Conservation (phyloP, 2,888 invertebrate genomes). For the Orchesella flavescens region DNA sequence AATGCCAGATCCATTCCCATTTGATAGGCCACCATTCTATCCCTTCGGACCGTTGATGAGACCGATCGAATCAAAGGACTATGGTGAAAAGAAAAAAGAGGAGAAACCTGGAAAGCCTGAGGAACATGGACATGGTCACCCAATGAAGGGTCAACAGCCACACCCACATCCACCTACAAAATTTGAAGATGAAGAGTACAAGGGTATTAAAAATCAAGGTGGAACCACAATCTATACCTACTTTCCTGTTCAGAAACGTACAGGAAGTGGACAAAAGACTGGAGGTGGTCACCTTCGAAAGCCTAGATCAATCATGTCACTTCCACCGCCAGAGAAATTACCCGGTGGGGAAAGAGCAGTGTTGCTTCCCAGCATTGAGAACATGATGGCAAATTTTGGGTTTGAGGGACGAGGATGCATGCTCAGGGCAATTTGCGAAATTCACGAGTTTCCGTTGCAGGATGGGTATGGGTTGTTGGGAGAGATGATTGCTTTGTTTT, state of each 20-base stretch:
- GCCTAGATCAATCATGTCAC: slow-evolving; percentile 62
- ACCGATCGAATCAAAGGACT: slow-evolving; percentile 48
- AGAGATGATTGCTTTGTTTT: slow-evolving; percentile 69
- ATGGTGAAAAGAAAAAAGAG: slow-evolving; percentile 12
- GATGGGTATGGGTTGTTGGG: slow-evolving; percentile 69
- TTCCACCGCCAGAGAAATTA: slow-evolving; percentile 69
- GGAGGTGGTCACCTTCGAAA: slow-evolving; percentile 18
- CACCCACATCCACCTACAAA: not conserved
- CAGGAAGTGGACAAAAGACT: not conserved
- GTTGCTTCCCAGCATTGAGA: slow-evolving; percentile 68
- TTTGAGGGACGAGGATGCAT: slow-evolving; percentile 67
- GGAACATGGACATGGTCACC: not conserved
- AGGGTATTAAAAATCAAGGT: not conserved
- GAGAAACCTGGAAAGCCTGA: not conserved
- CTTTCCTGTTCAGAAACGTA: slow-evolving; percentile 33
- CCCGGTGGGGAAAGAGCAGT: slow-evolving; percentile 70
- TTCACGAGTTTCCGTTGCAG: slow-evolving; percentile 68
- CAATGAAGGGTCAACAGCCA: too few relatives aligned
- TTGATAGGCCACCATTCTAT: slow-evolving; percentile 66
- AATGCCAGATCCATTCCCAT: slow-evolving; percentile 62
- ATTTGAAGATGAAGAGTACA: slow-evolving; percentile 3
- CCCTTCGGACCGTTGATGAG: slow-evolving; percentile 64
- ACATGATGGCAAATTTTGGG: slow-evolving; percentile 63
- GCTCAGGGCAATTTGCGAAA: slow-evolving; percentile 70
- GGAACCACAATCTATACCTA: slow-evolving; percentile 8